Evolutionary conservation across 2,797 vertebrate genomes (phyloP), one percentile per base, ranked within the genome.

Genomic region (Crenuchus spilurus): DNA sequence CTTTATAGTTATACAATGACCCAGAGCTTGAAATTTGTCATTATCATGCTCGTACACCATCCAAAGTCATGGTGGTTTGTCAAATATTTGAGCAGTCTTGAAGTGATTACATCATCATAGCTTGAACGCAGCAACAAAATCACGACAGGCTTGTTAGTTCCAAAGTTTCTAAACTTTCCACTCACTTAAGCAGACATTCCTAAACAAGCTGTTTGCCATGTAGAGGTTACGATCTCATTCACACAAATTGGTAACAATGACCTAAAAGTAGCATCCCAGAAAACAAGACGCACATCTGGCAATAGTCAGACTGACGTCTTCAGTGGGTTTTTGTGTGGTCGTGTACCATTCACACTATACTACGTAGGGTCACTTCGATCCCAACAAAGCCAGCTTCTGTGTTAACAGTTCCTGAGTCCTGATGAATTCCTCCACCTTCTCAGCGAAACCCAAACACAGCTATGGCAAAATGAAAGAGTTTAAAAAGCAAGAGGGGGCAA

Each of bases 331-430:
- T 63, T 67, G 64, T 68, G 48, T 49, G 54, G 70, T 72, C 75
- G 54, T 81, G 58, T 64, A 37, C 72, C 81, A 51, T 69, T 80
- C 81, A 87, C 87, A 89, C 83, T 84, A 88, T 85, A 75, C 84
- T 67, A 67, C 8, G 37, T 37, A 37, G 52, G 24, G 31, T 35
- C 10, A 26, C 41, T 46, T 6, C 51, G 26, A 61, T 37, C 70
- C 70, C 80, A 70, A 89, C 85, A 88, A 84, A 89, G 85, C 84
- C 39, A 41, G 77, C 77, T 87, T 92, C 80, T 88, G 84, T 90
- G 71, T 70, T 13, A 84, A 80, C 73, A 67, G 69, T n/a, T 75
- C 74, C 81, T 82, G 75, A 78, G 71, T 85, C 75, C 77, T n/a
- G 1, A 58, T 16, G 81, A 41, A 78, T 35, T 52, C 39, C 39